Conservation (phyloP, 1,140 invertebrate species). For the Thrips palmi region DNA sequence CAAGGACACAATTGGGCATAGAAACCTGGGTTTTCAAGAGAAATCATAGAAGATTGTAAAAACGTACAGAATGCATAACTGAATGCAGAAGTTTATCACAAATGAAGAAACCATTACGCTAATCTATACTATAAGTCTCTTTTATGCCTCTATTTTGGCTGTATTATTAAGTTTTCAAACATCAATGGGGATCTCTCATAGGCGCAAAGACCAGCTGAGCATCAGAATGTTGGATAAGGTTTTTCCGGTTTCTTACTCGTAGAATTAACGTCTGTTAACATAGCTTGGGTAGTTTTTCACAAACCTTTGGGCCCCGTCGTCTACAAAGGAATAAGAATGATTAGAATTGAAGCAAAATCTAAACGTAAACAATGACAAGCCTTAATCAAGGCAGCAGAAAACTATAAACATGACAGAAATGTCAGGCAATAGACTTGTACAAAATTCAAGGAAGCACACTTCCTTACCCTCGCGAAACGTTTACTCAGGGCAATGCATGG, state of each 20-base stretch:
- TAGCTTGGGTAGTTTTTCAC: constrained; percentile 83
- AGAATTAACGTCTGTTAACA: constrained; percentile 97
- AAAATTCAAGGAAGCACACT: too few relatives aligned
- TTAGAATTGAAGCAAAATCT: background rate
- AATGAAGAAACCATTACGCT: constrained; percentile 36
- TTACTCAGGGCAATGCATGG: too few relatives aligned
- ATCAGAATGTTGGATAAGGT: constrained; percentile 77
- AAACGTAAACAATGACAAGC: too few relatives aligned
- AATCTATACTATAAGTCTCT: constrained; percentile 98
- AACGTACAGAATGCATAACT: background rate
- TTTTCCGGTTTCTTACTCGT: constrained; percentile 80
- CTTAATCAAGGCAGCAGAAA: too few relatives aligned
- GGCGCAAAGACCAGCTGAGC: constrained; percentile 63
- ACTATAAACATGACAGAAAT: too few relatives aligned
- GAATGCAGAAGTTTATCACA: background rate
- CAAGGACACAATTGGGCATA: constrained; percentile 98
- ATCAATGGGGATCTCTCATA: constrained; percentile 98
- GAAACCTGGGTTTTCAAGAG: constrained; percentile 48
- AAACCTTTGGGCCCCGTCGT: constrained; percentile 92
- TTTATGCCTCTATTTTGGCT: constrained; percentile 87
- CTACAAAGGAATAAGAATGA: constrained; percentile 15
- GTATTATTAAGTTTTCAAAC: constrained; percentile 86
- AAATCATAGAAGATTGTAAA: constrained; percentile 9
- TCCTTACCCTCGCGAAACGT: too few relatives aligned
- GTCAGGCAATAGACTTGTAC: too few relatives aligned